Base-by-base conservation (phyloP, 2,113 vertebrate species). In the Pimephales promelas region DNA sequence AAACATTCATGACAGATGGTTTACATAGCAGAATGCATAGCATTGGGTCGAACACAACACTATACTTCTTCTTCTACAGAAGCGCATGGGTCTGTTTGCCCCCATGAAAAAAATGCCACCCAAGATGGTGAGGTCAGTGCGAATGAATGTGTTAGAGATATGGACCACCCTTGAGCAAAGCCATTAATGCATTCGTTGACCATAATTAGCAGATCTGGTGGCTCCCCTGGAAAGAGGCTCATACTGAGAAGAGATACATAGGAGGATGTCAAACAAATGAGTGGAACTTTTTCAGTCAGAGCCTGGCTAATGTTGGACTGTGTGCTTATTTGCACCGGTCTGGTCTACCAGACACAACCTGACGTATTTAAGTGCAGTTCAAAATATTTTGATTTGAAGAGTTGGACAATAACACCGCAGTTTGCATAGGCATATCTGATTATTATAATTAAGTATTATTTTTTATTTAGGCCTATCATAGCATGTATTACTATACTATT, bases 1-100 rank as follows among this genome's bases (percentile, higher is more conserved):
- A 93, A 94, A 92, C 92, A 92, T 89, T 93, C 91, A 91, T 93
- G 94, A 94, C 93, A 92, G 94, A 90, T 49, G 20, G 90, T 94
- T 93, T 93, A 93, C 91, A 92, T 89, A 90, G 88, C 86, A 47
- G 59, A 64, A 40, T 36, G 76, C 57, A 62, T 16, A 62, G 86
- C 76, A 74, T 85, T 83, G 73, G 88, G 90, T 92, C 89, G 86
- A 88, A 90, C 90, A 91, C 88, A 91, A 66, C 85, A 87, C 89
- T 93, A 85, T 49, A 16, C 47, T 86, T 91, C 91, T 86, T 87
- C 88, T 84, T 74, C 79, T 88, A 40, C 40, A 40, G 89, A 93
- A 91, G 90, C 81, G 8, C 81, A 83, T 81, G 83, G 86, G 81
- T 83, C 83, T 43, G 11, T 71, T 80, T 61, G 59, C 22, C 83